Base-by-base conservation (phyloP, 2,113 vertebrate species). In the Cygnus atratus region DNA sequence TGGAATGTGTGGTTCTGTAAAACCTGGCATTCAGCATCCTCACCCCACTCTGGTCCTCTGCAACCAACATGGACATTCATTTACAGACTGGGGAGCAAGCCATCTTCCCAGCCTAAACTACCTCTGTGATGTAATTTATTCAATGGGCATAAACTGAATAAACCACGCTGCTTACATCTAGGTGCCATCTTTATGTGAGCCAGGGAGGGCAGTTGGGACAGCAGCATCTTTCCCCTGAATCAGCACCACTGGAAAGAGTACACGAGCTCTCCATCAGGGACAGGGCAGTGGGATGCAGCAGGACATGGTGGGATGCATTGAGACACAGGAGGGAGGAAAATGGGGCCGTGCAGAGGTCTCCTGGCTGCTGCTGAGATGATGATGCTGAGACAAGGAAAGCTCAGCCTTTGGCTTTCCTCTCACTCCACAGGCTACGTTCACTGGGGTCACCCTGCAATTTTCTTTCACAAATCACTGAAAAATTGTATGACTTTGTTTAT, bases 11-110 rank as follows among this genome's bases (percentile, higher is more conserved):
- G 63, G 33, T 28, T 81, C 52, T 35, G 18, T 54, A 54, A n/a
- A 48, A 48, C 10, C 28, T 17, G 18, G 35, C 48, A 31, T 46
- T 75, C 61, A 50, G 26, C 7, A 2, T 59, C 74, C 21, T 54
- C 16, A 54, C 20, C 57, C 20, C 33, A 21, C 61, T 84, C 29
- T 3, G 2, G 29, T n/a, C 21, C 55, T 78, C n/a, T n/a, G 26
- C 46, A 81, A 33, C 11, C 2, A 1, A 77, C 87, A 17, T 15
- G 29, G 9, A 87, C 37, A 59, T 0, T 0, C 0, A 0, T 62
- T 77, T 44, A 28, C 28, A 21, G 25, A 39, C 50, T 3, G 0
- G 39, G 35, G 39, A 81, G 8, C 3, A 31, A 75, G 26, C 37
- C 9, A 11, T 25, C 10, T 67, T 43, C 37, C 55, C 39, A 41